Evolutionary conservation across 1,140 invertebrate species (phyloP).

Genomic region (Drosophila nigromelanica): DNA sequence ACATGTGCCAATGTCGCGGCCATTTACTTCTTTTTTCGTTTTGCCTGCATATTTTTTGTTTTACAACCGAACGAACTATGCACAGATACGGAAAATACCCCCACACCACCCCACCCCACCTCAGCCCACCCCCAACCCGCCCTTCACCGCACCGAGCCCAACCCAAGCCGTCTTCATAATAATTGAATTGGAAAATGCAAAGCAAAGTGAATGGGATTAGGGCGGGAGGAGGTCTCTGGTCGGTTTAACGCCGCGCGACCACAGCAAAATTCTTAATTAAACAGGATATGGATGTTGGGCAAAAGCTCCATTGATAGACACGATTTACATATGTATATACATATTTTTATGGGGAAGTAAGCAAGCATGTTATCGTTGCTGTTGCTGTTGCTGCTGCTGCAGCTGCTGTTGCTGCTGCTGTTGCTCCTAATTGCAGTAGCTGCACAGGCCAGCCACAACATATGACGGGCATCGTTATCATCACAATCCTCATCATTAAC

Average conservation of each 20-base stretch:
- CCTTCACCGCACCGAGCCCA: constrained; percentile 7
- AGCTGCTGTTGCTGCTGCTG: constrained; percentile 8
- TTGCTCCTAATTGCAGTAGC: constrained; percentile 34
- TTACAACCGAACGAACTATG: constrained; percentile 35
- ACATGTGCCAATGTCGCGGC: constrained; percentile 63
- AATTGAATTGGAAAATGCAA: constrained; percentile 78
- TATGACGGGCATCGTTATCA: constrained; percentile 4
- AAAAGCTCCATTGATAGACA: constrained; percentile 28
- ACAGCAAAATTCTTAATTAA: constrained; percentile 82
- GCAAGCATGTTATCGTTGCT: not conserved
- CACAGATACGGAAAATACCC: not conserved
- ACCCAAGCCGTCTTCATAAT: constrained; percentile 57
- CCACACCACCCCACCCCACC: too few relatives aligned
- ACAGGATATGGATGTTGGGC: constrained; percentile 70
- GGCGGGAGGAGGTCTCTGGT: constrained; percentile 23
- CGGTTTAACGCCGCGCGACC: constrained; percentile 77
- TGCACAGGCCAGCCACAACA: constrained; percentile 25
- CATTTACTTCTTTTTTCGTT: constrained; percentile 57
- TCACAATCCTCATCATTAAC: not conserved
- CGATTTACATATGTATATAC: constrained; percentile 3
- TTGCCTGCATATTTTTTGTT: constrained; percentile 24
- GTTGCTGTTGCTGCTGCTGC: not conserved
- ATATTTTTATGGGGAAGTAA: not conserved
- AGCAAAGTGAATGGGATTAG: constrained; percentile 23
- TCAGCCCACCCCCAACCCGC: too few relatives aligned